Percentiles rank a stretch among this genome's conserved stretches.
Conservation (phyloP, 2,888 invertebrate genomes). For the Tetanocera ferruginea region DNA sequence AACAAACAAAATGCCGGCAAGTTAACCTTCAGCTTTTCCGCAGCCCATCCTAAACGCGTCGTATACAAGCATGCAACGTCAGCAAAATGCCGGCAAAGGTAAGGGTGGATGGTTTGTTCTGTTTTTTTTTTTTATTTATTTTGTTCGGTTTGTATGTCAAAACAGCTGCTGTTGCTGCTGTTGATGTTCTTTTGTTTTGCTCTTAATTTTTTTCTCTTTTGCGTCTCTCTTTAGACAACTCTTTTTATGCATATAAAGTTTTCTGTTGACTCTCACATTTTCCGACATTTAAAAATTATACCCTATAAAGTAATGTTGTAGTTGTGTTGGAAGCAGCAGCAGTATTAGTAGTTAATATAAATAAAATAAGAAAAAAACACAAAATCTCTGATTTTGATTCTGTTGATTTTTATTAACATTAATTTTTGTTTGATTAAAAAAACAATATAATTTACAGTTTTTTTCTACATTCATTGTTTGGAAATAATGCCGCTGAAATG, state of each 20-base stretch:
- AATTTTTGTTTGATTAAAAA: neutral
- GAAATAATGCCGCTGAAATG: neutral
- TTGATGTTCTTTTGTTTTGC: neutral
- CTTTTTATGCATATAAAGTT: neutral
- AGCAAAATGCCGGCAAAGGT: slow-evolving; percentile 19
- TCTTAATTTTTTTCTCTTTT: neutral
- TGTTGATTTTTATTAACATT: neutral
- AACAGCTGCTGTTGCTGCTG: neutral
- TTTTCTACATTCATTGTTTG: neutral
- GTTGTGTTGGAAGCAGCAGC: no score
- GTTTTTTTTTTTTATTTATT: no score
- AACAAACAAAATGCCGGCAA: slow-evolving; percentile 27
- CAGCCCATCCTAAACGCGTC: neutral
- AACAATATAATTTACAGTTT: neutral
- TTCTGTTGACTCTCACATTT: no score
- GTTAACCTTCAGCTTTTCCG: slow-evolving; percentile 30
- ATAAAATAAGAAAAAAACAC: no score
- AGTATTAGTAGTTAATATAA: no score
- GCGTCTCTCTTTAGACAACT: neutral
- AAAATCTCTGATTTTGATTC: no score
- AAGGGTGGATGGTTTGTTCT: neutral
- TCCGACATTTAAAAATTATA: no score
- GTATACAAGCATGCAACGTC: slow-evolving; percentile 10
- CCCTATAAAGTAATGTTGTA: no score
- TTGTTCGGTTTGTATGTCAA: neutral